phyloP scores from a whole-genome alignment of 2,797 vertebrate species.

The Hippocampus kuda region DNA sequence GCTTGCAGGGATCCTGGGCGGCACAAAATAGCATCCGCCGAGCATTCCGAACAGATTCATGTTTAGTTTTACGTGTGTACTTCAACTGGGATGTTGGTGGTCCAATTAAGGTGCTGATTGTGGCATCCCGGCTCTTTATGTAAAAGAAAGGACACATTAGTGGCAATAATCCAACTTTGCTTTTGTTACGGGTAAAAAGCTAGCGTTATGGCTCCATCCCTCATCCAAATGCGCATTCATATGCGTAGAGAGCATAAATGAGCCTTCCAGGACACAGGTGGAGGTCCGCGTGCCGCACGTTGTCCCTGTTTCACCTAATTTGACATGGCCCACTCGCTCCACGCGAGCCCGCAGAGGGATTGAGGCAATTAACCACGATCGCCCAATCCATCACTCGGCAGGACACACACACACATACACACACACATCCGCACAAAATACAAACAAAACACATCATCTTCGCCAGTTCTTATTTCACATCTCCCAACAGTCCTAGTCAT shows the following conservation, averaged over 20 bases:
- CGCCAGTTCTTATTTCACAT: conserved; percentile 33
- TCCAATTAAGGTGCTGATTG: too few relatives aligned
- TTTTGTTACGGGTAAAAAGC: too few relatives aligned
- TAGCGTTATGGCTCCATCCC: not conserved
- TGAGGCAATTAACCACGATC: conserved; percentile 58
- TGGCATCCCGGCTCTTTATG: too few relatives aligned
- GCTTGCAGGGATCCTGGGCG: too few relatives aligned
- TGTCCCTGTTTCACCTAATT: conserved; percentile 39
- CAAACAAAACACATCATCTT: conserved; percentile 37
- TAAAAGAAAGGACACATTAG: not conserved
- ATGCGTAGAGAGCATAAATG: not conserved
- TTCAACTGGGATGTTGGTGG: too few relatives aligned
- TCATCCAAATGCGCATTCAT: not conserved
- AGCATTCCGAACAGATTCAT: too few relatives aligned
- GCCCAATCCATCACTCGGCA: conserved; percentile 37
- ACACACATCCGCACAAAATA: conserved; percentile 5
- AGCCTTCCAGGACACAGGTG: not conserved
- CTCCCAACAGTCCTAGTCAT: conserved; percentile 23
- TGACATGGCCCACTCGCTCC: conserved; percentile 39
- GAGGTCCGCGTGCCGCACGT: conserved; percentile 17
- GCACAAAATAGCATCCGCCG: too few relatives aligned
- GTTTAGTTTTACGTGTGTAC: too few relatives aligned
- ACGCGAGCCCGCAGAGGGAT: conserved; percentile 51
- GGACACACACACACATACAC: conserved; percentile 25
- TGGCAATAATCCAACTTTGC: too few relatives aligned